Base-by-base conservation (phyloP, 2,888 invertebrate genomes). In the Dendrolimus houi region DNA sequence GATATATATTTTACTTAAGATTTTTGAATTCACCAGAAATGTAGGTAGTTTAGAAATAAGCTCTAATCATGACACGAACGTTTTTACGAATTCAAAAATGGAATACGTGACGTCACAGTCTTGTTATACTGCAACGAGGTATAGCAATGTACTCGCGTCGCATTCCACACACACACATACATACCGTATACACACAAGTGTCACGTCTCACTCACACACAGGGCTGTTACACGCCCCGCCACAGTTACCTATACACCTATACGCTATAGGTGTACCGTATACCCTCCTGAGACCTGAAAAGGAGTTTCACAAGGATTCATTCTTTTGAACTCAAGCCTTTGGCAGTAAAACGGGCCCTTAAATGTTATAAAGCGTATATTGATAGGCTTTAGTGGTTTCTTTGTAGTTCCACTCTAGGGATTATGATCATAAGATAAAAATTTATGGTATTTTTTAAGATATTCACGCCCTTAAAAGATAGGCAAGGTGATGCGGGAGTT, bases 201-300 rank as follows among this genome's bases (percentile, higher is more conserved):
- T 74, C 81, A 80, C 80, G 80, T 74, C 70, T 59, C 79, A 74
- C 84, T 59, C 83, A 79, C 85, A 83, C 84, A 59, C 14, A 1
- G 65, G 52, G 69, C 56, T 62, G 60, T 29, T 68, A 69, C 66
- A 80, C 86, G 85, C 83, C 85, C 80, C 72, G 60, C 71, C 66
- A 67, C 72, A 73, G 29, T 77, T 75, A 74, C 70, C 65, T 72
- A 77, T 75, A 64, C 68, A 67, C 72, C 65, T 77, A 73, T 73
- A 72, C 70, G 72, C 71, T 75, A 65, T 78, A 75, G 72, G 74
- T 73, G 66, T 71, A 29, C 6, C 29, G 29, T 29, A 77, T 81
- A 84, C 79, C 85, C 87, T 86, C 81, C 66, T 57, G 87, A 85
- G 87, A 87, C 83, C 82, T 83, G 83, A 84, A 86, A 29, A 86